These are phyloP conservation scores for Ptychochromis oligacanthus DNA, from an alignment of 2,113 vertebrate species.

Conservation along the genomic window DNA sequence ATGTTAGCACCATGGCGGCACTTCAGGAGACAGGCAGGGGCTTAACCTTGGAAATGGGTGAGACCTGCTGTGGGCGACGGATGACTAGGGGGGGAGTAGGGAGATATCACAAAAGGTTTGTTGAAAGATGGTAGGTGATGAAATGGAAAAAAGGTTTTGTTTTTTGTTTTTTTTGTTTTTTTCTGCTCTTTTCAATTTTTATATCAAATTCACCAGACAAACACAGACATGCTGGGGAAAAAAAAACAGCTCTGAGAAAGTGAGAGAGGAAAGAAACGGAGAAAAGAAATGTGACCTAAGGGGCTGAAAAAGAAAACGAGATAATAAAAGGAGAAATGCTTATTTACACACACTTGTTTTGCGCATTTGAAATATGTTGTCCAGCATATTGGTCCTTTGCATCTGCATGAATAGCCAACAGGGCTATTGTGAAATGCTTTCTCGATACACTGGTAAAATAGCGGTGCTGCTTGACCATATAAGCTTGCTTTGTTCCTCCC, in stretches of 20 bases:
- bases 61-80: slow-evolving; percentile 20
- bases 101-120: slow-evolving; percentile 40
- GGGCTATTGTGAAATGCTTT: slow-evolving; percentile 9
- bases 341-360: slow-evolving; percentile 36
- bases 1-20: slow-evolving; percentile 45
- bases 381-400: slow-evolving; percentile 45
- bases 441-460: slow-evolving; percentile 22
- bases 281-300: slow-evolving; percentile 21
- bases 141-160: slow-evolving; percentile 27
- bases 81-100: background rate
- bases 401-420: slow-evolving; percentile 35
- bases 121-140: slow-evolving; percentile 31
- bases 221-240: slow-evolving; percentile 12
- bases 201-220: slow-evolving; percentile 4
- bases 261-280: background rate
- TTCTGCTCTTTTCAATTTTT: background rate
- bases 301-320: background rate
- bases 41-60: slow-evolving; percentile 54
- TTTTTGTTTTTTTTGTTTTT: too few species aligned
- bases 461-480: slow-evolving; percentile 3
- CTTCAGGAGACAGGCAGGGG: slow-evolving; percentile 40
- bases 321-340: background rate
- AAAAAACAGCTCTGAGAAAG: slow-evolving; percentile 4
- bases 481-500: slow-evolving; percentile 36
- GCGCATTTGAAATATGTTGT: slow-evolving; percentile 43